Percentiles rank a stretch among this genome's conserved stretches.
Evolutionary conservation across 2,888 invertebrate species (phyloP).

Genomic region (Chymomyza amoena): DNA sequence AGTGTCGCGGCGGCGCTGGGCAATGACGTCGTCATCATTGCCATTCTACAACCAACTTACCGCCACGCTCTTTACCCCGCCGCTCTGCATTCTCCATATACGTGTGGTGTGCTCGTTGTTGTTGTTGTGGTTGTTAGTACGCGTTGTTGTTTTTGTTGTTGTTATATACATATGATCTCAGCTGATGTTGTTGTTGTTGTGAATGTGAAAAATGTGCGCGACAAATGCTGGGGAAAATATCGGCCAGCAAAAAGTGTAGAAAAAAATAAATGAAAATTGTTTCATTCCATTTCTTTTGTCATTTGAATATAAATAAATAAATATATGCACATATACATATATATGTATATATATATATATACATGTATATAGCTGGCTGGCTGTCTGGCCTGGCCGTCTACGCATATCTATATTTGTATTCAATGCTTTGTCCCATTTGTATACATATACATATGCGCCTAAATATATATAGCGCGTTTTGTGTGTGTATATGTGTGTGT

Average conservation of each 20-base stretch:
- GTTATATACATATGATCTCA: slow-evolving; percentile 15
- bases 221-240: slow-evolving; percentile 51
- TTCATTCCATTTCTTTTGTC: slow-evolving; percentile 70
- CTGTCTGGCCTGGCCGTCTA: not conserved
- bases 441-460: slow-evolving; percentile 20
- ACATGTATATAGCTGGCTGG: not conserved
- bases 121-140: slow-evolving; percentile 11
- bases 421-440: not conserved
- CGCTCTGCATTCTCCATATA: not conserved
- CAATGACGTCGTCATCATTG: slow-evolving; percentile 50
- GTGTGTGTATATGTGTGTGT: slow-evolving; percentile 3
- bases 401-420: not conserved
- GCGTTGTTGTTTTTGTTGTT: slow-evolving; percentile 19
- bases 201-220: slow-evolving; percentile 71
- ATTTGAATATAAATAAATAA: slow-evolving; percentile 69
- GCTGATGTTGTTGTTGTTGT: slow-evolving; percentile 18
- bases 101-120: not conserved
- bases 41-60: not conserved
- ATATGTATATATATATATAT: too few species aligned
- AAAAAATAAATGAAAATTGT: slow-evolving; percentile 54
- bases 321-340: slow-evolving; percentile 25
- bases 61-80: not conserved
- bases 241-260: slow-evolving; percentile 24
- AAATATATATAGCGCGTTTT: slow-evolving; percentile 4
- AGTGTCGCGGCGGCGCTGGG: not conserved